Base-by-base conservation (phyloP, 1,140 invertebrate genomes). In the Drosophila elegans region DNA sequence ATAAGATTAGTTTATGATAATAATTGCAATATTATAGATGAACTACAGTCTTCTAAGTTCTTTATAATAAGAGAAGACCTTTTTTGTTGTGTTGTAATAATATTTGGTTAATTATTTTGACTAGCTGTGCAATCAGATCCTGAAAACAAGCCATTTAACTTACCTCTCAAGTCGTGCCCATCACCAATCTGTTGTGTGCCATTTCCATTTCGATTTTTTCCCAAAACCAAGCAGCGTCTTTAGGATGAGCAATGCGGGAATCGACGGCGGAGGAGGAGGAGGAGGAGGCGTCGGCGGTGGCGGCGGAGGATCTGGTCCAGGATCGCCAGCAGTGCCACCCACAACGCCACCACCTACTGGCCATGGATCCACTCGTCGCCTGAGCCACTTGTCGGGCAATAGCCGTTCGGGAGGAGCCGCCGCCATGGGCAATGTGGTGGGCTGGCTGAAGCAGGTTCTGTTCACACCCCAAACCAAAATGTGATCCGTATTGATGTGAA, bases 391-490 rank as follows among this genome's bases (percentile, higher is more conserved):
- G 56, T 51, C 80, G n/a, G 95, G 95, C 39, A 94, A 93, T 93
- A 61, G 93, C 94, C 39, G 95, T 67, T 57, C 73, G 32, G 73
- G 73, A 76, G 82, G 78, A 69, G 94, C 95, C 25, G 94, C 95
- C 13, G 93, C 94, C 34, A 95, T 96, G 91, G 95, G 94, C 67
- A 95, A 95, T 68, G 95, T 96, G 77, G 95, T 96, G 60, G 95
- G 95, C 92, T 96, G 95, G 95, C 94, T 96, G 38, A 96, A 96
- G 94, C 95, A 96, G 95, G 95, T 95, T 74, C 80, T 84, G 72
- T 78, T 62, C 53, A 66, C 45, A 55, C 25, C 53, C 45, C 13
- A 61, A 52, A n/a, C 29, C 38, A 39, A 59, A 42, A 51, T 27
- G 63, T 48, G 46, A 63, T 27, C 51, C 46, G 46, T 32, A 73